phyloP scores from a whole-genome alignment of 1,140 invertebrate species.

The Drosophila cardini region DNA sequence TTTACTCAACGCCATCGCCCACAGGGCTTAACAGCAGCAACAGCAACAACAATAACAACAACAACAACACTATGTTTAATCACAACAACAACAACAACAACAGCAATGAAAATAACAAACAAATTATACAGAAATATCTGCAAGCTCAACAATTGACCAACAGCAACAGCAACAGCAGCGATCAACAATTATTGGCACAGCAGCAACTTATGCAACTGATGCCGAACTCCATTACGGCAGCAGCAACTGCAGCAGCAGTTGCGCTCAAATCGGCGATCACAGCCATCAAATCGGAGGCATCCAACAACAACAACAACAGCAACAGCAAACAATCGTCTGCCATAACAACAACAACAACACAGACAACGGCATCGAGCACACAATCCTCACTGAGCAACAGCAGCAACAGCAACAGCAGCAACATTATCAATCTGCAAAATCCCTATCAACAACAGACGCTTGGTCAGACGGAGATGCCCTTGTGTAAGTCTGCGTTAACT shows the following conservation, averaged over 20 bases:
- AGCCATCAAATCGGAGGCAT: slow-evolving; percentile 63
- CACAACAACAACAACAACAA: slow-evolving; percentile 60
- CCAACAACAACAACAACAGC: slow-evolving; percentile 44
- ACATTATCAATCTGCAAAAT: slow-evolving; percentile 72
- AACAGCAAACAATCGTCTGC: slow-evolving; percentile 41
- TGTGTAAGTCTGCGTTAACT: slow-evolving; percentile 52
- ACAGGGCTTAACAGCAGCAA: slow-evolving; percentile 62
- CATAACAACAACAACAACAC: slow-evolving; percentile 60
- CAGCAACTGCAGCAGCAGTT: slow-evolving; percentile 60
- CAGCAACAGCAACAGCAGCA: slow-evolving; percentile 63
- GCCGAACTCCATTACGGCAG: slow-evolving; percentile 64
- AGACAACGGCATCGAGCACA: slow-evolving; percentile 75
- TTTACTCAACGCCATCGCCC: slow-evolving; percentile 71
- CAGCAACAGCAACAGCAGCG: slow-evolving; percentile 47
- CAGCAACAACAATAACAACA: slow-evolving; percentile 67
- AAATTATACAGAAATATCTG: slow-evolving; percentile 82
- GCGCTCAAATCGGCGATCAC: slow-evolving; percentile 32
- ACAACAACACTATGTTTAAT: slow-evolving; percentile 67
- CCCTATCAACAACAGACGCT: slow-evolving; percentile 65
- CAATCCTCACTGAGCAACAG: slow-evolving; percentile 68
- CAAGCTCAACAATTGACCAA: slow-evolving; percentile 69
- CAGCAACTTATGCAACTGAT: slow-evolving; percentile 61
- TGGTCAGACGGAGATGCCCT: slow-evolving; percentile 57
- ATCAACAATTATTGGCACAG: slow-evolving; percentile 63
- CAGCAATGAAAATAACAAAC: slow-evolving; percentile 72